These are phyloP conservation scores for Microtus ochrogaster DNA, from an alignment of 2,113 vertebrate genomes.

Conservation along the genomic window DNA sequence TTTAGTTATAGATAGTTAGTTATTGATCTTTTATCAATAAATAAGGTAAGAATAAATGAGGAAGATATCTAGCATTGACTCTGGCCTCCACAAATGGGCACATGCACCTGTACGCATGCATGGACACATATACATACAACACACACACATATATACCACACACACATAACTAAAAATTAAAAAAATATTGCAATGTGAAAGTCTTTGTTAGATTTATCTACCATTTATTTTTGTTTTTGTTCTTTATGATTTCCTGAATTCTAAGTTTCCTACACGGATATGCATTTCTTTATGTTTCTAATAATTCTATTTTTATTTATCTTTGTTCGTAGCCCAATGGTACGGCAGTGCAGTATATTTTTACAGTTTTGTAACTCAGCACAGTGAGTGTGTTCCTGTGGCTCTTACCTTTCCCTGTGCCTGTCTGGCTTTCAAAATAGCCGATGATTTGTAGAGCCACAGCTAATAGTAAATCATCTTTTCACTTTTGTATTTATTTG, in stretches of 20 bases:
- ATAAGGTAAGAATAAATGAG: background rate
- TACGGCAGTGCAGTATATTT: background rate
- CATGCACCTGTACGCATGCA: background rate
- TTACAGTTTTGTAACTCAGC: background rate
- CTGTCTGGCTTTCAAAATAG: background rate
- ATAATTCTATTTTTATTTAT: background rate
- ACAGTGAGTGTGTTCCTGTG: background rate
- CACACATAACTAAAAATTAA: background rate
- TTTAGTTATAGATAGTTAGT: background rate
- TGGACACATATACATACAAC: background rate
- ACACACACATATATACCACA: background rate
- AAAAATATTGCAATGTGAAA: background rate
- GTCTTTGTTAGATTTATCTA: background rate
- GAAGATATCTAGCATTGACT: background rate
- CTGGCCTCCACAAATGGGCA: background rate
- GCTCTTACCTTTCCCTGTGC: background rate
- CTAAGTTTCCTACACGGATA: background rate
- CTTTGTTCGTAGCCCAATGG: background rate
- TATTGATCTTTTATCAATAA: background rate
- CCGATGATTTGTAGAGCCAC: background rate
- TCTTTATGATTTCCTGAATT: background rate
- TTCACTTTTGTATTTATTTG: slow-evolving; percentile 4
- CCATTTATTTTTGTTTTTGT: background rate
- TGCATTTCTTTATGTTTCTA: background rate
- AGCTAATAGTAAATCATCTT: background rate